phyloP scores from a whole-genome alignment of 2,113 vertebrate genomes.

The Trochalopteron elliotii region DNA sequence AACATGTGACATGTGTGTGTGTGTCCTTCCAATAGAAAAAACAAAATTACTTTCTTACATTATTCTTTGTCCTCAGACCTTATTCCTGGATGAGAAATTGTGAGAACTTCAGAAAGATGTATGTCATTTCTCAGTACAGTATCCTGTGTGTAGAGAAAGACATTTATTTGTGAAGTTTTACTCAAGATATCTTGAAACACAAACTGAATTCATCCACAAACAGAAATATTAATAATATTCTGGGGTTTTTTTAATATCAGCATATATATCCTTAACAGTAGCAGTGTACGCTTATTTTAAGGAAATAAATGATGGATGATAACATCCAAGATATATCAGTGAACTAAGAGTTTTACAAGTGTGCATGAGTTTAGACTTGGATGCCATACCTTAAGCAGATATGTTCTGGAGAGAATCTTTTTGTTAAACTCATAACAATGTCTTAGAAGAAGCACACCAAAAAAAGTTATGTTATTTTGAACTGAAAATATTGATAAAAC shows the following conservation, averaged over 20 bases:
- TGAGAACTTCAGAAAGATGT: not conserved
- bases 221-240: not conserved
- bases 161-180: not conserved
- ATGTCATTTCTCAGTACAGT: not conserved
- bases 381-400: not conserved
- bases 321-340: not conserved
- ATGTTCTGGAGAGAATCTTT: not conserved
- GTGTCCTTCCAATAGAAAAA: not conserved
- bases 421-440: not conserved
- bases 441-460: not conserved
- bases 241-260: not conserved
- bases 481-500: not conserved
- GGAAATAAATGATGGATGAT: not conserved
- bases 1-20: not conserved
- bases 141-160: not conserved
- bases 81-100: not conserved
- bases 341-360: not conserved
- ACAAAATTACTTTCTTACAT: not conserved
- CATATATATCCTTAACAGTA: not conserved
- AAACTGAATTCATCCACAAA: not conserved
- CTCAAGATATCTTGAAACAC: not conserved
- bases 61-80: not conserved
- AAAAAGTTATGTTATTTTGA: not conserved
- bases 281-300: not conserved
- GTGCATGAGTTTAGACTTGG: not conserved